Base-by-base conservation (phyloP, 1,140 invertebrate species). In the Cyrtorhinus lividipennis region DNA sequence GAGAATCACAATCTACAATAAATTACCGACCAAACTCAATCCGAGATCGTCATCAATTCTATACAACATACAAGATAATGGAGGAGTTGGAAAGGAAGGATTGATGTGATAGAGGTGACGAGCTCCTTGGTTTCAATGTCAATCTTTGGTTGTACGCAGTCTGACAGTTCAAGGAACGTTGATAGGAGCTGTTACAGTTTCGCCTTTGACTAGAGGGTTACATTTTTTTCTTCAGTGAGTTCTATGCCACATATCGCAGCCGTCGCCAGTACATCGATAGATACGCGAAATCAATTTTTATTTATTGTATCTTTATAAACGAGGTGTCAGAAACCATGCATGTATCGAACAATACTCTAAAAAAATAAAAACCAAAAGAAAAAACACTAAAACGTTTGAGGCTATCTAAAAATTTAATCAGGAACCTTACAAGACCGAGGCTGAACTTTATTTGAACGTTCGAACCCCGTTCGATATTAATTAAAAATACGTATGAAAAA, bases 141-240 rank as follows among this genome's bases (percentile, higher is more conserved):
- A 53, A 53, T 53, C 48, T 53, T 53, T 53, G 48, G 48, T 53
- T 53, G 48, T 10, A 53, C 18, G 18, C 48, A 53, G 48, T 53
- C 48, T 53, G 48, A 53, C 5, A 53, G 48, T 53, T 15, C 48
- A 20, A 53, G 48, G 48, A 53, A 53, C 48, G 5, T 13, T 10
- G 18, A 53, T 53, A 53, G 48, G 48, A 53, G 10, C 48, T 53
- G 48, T 13, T 15, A 20, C 20, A 5, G 18, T 53, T 53, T 20
- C 5, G 5, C 48, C n/a, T n/a, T 53, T 53, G 48, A 53, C 48
- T 53, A 53, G 48, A 53, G 48, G 48, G n/a, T n/a, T n/a, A n/a
- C n/a, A n/a, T n/a, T n/a, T n/a, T 38, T 15, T 15, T 38, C 15
- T 38, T 38, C 30, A 8, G 15, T 8, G 30, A 15, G 15, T 38